phyloP scores from a whole-genome alignment of 37 sponge, comb jelly and placozoan species.

The Beroe forskalii region DNA sequence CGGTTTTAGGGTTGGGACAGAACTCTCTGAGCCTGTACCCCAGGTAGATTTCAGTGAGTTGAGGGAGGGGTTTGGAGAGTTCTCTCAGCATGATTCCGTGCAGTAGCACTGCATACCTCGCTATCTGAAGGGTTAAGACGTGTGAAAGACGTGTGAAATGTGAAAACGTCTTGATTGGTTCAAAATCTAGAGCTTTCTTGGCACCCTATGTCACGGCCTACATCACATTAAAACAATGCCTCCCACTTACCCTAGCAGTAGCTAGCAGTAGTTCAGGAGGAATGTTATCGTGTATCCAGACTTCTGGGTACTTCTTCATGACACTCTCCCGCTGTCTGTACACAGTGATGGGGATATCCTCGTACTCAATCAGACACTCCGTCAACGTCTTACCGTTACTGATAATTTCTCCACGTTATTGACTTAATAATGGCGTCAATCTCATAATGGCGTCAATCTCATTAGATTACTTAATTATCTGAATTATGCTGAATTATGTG shows the following conservation, averaged over 20 bases:
- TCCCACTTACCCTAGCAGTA: background rate
- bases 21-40: background rate
- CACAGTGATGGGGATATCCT: background rate
- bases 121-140: too few species aligned
- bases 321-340: background rate
- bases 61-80: background rate
- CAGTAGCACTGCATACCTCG: background rate
- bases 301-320: background rate
- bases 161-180: too few species aligned
- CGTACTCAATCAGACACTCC: constrained; percentile 10
- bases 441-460: too few species aligned
- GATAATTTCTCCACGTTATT: too few species aligned
- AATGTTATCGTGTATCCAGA: background rate
- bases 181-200: too few species aligned
- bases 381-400: background rate
- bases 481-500: too few species aligned
- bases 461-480: too few species aligned
- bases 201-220: too few species aligned
- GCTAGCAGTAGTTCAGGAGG: constrained; percentile 5
- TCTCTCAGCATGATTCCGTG: constrained; percentile 15
- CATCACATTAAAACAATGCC: too few species aligned
- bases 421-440: too few species aligned
- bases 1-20: constrained; percentile 13
- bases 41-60: constrained; percentile 7
- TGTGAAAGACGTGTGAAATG: too few species aligned